phyloP scores from a whole-genome alignment of 2,113 vertebrate genomes.

The Pogona vitticeps region DNA sequence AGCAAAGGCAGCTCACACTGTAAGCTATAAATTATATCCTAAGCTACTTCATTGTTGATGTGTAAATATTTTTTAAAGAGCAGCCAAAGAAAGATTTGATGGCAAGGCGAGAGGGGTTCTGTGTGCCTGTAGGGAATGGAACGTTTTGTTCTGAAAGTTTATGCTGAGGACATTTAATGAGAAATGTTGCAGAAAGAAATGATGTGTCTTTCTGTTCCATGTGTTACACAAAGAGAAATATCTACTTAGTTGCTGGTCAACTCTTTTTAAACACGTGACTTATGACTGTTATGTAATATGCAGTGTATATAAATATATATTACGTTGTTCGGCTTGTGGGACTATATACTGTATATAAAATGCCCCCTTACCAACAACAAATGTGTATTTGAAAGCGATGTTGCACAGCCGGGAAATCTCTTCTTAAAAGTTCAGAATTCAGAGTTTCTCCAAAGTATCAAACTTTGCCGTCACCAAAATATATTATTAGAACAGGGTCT shows the following conservation, averaged over 20 bases:
- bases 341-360: conserved; percentile 72
- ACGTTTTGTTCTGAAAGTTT: conserved; percentile 52
- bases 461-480: conserved; percentile 81
- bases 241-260: conserved; percentile 85
- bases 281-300: conserved; percentile 87
- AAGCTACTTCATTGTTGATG: conserved; percentile 46
- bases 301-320: conserved; percentile 50
- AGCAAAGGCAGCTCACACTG: conserved; percentile 35
- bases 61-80: conserved; percentile 59
- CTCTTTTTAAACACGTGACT: conserved; percentile 83
- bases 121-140: conserved; percentile 13
- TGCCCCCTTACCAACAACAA: conserved; percentile 79
- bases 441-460: conserved; percentile 74
- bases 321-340: no score
- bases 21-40: conserved; percentile 39
- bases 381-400: conserved; percentile 70
- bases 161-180: conserved; percentile 51
- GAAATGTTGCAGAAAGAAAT: conserved; percentile 55
- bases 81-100: conserved; percentile 39
- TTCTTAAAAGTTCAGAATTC: conserved; percentile 67
- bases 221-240: conserved; percentile 55
- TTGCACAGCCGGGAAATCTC: conserved; percentile 68
- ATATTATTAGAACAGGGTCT: conserved; percentile 72
- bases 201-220: conserved; percentile 60
- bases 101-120: not conserved